Evolutionary conservation across 1,140 invertebrate species (phyloP), one percentile per base, ranked within the genome.

Genomic region (Geopemphigus sp.): DNA sequence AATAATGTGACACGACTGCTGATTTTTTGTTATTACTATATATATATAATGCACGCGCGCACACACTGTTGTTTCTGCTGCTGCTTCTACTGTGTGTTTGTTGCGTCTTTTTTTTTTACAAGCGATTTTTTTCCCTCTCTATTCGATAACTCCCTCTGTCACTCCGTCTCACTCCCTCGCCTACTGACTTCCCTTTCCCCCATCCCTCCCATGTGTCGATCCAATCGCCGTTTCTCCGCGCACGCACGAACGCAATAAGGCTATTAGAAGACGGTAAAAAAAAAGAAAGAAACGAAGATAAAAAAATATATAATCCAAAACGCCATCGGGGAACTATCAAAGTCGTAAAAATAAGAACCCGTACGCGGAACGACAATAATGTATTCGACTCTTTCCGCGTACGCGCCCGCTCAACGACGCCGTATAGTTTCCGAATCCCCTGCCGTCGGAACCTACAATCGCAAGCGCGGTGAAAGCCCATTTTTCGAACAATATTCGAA

Each of bases 1-100:
- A 73, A 74, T 74, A 73, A 74, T 74, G 72, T 74, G 72, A 74
- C 72, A 59, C 72, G 72, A 74, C 72, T 74, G 72, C 72, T 74
- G 72, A 74, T 74, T 74, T 74, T 59, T 22, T 54, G 72, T 74
- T 59, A 74, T 74, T 59, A 45, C 29, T 39, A 24, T 19, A 29
- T 17, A 14, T 15, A 6, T 29, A 5, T 5, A 32, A n/a, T n/a
- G n/a, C n/a, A 45, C 5, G 19, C 15, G 15, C 53, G 53, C 53
- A 3, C 32, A 39, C 32, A 63, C 61, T 32, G 0, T 24, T 39
- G 19, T 22, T 39, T 32, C 29, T 39, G 61, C 32, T 66, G 39
- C 47, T 15, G 45, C 5, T n/a, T n/a, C n/a, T 68, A 47, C 45
- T 63, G n/a, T n/a, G n/a, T n/a, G n/a, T 68, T 68, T 68, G 2